Percentiles rank a stretch among this genome's conserved stretches.
phyloP scores from a whole-genome alignment of 2,113 vertebrate genomes.

The Capreolus pygargus region DNA sequence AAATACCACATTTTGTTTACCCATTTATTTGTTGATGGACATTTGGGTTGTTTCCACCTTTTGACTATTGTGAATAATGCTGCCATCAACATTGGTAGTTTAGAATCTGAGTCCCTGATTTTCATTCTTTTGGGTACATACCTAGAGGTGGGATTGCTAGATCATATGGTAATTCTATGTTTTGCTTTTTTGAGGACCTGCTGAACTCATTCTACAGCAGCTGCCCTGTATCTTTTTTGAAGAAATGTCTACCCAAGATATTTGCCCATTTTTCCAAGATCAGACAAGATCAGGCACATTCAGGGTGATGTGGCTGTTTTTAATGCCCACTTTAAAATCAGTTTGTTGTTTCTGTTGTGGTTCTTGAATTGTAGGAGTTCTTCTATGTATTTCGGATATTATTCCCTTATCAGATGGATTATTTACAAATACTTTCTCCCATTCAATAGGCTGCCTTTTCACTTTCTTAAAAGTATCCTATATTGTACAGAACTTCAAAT shows the following conservation, averaged over 20 bases:
- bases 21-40: background rate
- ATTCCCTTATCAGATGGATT: background rate
- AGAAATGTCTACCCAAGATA: background rate
- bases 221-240: background rate
- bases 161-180: background rate
- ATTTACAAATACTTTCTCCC: background rate
- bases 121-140: background rate
- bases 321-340: background rate
- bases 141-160: background rate
- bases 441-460: background rate
- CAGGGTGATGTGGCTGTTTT: accelerated
- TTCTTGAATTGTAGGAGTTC: background rate
- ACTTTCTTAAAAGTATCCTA: background rate
- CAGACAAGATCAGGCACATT: background rate
- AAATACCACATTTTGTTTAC: background rate
- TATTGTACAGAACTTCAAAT: background rate
- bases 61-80: background rate
- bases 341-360: background rate
- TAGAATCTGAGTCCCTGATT: background rate
- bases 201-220: background rate
- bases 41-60: background rate
- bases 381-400: background rate
- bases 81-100: background rate
- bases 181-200: background rate
- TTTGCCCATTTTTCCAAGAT: background rate